Percentiles rank a stretch among this genome's conserved stretches.
Evolutionary conservation across 2,888 invertebrate species (phyloP).

Genomic region (Pelosia muscerda): DNA sequence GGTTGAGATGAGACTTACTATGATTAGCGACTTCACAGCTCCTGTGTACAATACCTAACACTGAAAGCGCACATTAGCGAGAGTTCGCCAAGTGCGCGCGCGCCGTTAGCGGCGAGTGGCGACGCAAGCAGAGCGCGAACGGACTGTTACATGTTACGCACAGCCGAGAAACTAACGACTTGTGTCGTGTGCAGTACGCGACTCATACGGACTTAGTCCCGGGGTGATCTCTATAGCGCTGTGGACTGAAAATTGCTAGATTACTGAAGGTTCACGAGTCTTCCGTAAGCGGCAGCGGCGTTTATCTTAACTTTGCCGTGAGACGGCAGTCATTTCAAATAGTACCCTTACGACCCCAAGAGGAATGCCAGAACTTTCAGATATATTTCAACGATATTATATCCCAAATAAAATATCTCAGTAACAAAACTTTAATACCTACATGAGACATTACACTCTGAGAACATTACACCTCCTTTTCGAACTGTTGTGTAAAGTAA

Average conservation of each 20-base stretch:
- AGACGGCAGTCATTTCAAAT: too few species aligned
- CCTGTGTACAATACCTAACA: background rate
- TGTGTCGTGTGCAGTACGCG: background rate
- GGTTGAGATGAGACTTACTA: background rate
- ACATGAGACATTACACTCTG: background rate
- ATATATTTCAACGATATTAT: too few species aligned
- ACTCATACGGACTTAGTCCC: background rate
- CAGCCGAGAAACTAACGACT: constrained; percentile 10
- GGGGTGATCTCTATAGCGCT: background rate
- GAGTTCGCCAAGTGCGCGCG: background rate
- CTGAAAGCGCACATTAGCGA: constrained; percentile 3
- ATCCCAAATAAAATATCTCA: too few species aligned
- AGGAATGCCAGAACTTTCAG: too few species aligned
- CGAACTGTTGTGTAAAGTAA: constrained; percentile 1
- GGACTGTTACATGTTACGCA: background rate
- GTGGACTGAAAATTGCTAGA: background rate
- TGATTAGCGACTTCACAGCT: background rate
- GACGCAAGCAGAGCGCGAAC: constrained; percentile 43
- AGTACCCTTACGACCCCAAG: background rate
- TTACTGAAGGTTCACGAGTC: background rate
- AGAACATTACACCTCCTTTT: background rate
- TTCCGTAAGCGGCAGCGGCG: too few species aligned
- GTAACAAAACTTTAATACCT: background rate
- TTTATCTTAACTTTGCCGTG: too few species aligned
- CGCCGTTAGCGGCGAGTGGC: constrained; percentile 19